Evolutionary conservation across 2,113 vertebrate species (phyloP), one percentile per base, ranked within the genome.

Genomic region (Peromyscus californicus): DNA sequence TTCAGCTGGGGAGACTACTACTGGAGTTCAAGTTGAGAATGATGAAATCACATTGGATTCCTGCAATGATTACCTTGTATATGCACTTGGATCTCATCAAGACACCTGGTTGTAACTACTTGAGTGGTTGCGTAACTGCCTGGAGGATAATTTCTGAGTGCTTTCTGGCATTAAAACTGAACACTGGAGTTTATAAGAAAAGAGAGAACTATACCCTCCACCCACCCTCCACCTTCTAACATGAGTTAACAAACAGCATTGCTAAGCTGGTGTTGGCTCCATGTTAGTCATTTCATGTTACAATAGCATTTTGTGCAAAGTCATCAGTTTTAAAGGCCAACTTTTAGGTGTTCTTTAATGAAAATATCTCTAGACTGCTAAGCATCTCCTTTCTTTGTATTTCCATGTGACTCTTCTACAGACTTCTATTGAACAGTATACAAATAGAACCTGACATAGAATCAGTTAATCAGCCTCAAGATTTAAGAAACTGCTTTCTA

Each of bases 391-490:
- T 79, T 45, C 4, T 84, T 84, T 89, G 61, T 12, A n/a, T 91
- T 61, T 80, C 72, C 11, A 8, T 3, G 1, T 4, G 7, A n/a
- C 19, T 59, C n/a, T 11, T 31, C 10, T 1, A 31, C 42, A 67
- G 31, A 89, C 15, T 87, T 84, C 61, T 36, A 48, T n/a, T 61
- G 83, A 82, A 45, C 76, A 4, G 21, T 13, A 5, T 63, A 24
- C 24, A 70, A 48, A 0, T 45, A 87, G 42, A 48, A 36, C 26
- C 67, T 84, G 0, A 13, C 91, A 96, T n/a, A 31, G 85, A 96
- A 94, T 36, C 8, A 39, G 33, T 7, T 94, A 96, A 94, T 74
- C 65, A 93, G 78, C 6, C 42, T 96, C 36, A 93, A 70, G 65
- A 91, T 65, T 65, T 39, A 75, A 85, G 59, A 59, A 83, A 39